Conservation (phyloP, 2,888 invertebrate species). For the Priapulus caudatus region DNA sequence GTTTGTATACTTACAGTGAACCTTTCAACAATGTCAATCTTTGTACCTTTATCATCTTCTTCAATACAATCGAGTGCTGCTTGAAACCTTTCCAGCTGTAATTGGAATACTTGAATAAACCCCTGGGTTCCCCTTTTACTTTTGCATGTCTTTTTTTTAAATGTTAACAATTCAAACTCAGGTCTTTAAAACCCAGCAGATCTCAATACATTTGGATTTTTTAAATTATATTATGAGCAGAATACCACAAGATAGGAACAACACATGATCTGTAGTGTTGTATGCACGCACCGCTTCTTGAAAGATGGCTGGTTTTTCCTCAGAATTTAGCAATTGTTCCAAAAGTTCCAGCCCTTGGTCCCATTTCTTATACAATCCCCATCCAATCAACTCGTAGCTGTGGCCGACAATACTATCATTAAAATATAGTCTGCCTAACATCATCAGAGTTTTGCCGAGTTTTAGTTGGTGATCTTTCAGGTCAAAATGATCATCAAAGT, state of each 20-base stretch:
- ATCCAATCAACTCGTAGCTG: constrained; percentile 48
- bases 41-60: not conserved
- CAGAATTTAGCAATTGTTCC: constrained; percentile 24
- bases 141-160: too few relatives aligned
- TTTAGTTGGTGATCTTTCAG: constrained; percentile 55
- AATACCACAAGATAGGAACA: too few relatives aligned
- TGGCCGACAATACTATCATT: constrained; percentile 24
- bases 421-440: constrained; percentile 24
- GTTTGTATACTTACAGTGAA: not conserved
- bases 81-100: not conserved
- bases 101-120: too few relatives aligned
- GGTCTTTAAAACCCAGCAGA: too few relatives aligned
- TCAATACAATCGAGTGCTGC: not conserved
- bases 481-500: constrained; percentile 81
- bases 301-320: too few relatives aligned
- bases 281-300: too few relatives aligned
- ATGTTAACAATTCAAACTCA: too few relatives aligned
- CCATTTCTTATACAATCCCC: constrained; percentile 54
- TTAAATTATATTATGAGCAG: too few relatives aligned
- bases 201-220: too few relatives aligned
- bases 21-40: not conserved
- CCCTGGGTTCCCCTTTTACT: too few relatives aligned
- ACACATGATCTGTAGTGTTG: too few relatives aligned
- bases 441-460: constrained; percentile 64
- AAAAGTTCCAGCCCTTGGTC: constrained; percentile 38